Evolutionary conservation across 1,140 invertebrate species (phyloP), one percentile per base, ranked within the genome.

Genomic region (Neuroterus valhalla): DNA sequence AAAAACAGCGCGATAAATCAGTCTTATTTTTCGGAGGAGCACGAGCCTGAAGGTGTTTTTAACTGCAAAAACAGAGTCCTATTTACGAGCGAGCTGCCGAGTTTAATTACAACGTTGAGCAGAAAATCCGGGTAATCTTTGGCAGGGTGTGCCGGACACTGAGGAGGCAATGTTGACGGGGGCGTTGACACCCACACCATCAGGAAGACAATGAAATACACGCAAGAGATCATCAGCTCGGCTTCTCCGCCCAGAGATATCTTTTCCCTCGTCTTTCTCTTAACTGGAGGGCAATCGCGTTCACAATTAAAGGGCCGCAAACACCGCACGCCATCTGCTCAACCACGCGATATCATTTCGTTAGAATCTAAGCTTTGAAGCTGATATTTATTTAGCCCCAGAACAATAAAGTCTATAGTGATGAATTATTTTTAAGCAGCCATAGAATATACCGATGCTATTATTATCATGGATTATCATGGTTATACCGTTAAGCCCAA

Each of bases 121-220:
- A 43, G 69, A 62, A 62, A 78, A 75, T 74, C 62, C 66, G 68
- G 74, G 19, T 82, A 80, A 76, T 79, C 72, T 78, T 78, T 70
- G 76, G 66, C 74, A 82, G 83, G 83, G 85, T 83, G 83, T 82
- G 82, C 82, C 84, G 83, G 80, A 86, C 81, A 74, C 84, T 80
- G 75, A 78, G 71, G 70, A 70, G 77, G 81, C 78, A 78, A 82
- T 79, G 74, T 83, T 83, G 87, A 86, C 82, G 87, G 86, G 84
- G 87, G 85, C 87, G 86, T 89, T 84, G 82, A 88, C 86, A 88
- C 87, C 86, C 83, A 89, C 86, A 80, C 78, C 52, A 70, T 66
- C 31, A 73, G 68, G 77, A 81, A 86, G 83, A 88, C 86, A 87
- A 88, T 88, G 84, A 85, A 84, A 84, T 80, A 79, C 80, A 76